phyloP scores from a whole-genome alignment of 1,140 invertebrate species.

The Thalassaphorura encarpata region DNA sequence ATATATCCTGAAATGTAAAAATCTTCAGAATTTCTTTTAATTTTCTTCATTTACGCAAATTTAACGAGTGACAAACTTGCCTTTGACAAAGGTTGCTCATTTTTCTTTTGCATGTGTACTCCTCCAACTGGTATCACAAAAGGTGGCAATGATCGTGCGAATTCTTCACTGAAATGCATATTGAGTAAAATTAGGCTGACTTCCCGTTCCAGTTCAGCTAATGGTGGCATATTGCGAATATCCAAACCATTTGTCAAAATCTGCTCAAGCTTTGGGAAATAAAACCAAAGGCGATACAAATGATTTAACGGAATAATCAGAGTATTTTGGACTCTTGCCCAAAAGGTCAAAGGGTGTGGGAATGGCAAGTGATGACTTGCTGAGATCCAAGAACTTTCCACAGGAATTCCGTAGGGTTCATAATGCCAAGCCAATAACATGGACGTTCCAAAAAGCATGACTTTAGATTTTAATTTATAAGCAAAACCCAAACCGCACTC shows the following conservation, averaged over 20 bases:
- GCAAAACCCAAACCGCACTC: conserved; percentile 23
- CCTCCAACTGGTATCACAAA: conserved; percentile 54
- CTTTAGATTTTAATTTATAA: conserved; percentile 6
- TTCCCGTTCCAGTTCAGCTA: conserved; percentile 32
- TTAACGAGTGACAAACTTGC: conserved; percentile 19
- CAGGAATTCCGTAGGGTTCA: neutral
- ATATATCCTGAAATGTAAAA: conserved; percentile 6
- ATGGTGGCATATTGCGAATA: conserved; percentile 21
- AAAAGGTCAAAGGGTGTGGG: conserved; percentile 8
- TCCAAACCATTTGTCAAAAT: conserved; percentile 5
- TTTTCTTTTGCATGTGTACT: conserved; percentile 38
- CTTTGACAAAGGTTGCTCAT: neutral
- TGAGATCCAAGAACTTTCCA: neutral
- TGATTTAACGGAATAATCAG: neutral
- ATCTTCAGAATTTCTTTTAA: neutral
- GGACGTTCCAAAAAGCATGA: neutral
- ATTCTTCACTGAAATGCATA: conserved; percentile 43
- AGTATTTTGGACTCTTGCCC: neutral
- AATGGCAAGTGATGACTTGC: conserved; percentile 1
- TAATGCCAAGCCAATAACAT: neutral
- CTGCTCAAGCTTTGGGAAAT: conserved; percentile 7
- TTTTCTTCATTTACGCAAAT: neutral
- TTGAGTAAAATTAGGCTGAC: conserved; percentile 45
- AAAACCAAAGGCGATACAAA: neutral
- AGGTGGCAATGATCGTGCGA: conserved; percentile 42